A percentile compares a stretch with the other conserved stretches of the same genome.
Evolutionary conservation across 2,888 invertebrate species (phyloP).

Genomic region (Calameuta filiformis): DNA sequence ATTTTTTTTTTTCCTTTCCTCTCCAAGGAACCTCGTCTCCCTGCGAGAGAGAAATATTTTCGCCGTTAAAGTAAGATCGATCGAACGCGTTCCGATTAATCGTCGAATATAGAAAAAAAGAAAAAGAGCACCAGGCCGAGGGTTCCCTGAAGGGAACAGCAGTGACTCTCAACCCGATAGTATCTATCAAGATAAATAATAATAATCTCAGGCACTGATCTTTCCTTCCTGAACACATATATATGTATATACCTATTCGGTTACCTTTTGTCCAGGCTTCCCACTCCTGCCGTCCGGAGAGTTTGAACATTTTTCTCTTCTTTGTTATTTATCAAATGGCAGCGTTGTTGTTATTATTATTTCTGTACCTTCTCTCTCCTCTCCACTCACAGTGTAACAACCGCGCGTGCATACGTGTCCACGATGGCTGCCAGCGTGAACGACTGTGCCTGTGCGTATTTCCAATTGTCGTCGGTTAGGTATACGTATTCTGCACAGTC

Average conservation of each 20-base stretch:
- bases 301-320: conserved; percentile 54
- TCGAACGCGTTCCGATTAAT: not conserved
- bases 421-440: not conserved
- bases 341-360: not conserved
- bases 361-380: not conserved
- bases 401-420: not conserved
- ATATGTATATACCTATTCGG: not conserved
- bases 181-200: not conserved
- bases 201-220: not conserved
- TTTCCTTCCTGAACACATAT: not conserved
- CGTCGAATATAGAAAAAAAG: conserved; percentile 5
- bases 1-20: not conserved
- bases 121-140: not conserved
- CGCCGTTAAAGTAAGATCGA: not conserved
- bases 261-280: conserved; percentile 61
- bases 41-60: not conserved
- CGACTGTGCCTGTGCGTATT: not conserved
- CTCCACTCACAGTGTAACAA: not conserved
- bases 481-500: not conserved
- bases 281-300: conserved; percentile 55
- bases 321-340: not conserved
- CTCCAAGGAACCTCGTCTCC: not conserved
- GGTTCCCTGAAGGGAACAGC: not conserved
- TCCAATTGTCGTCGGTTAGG: not conserved
- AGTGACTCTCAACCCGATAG: not conserved